These are phyloP conservation scores for Aphidius gifuensis DNA, from an alignment of 1,140 invertebrate species.

Conservation along the genomic window DNA sequence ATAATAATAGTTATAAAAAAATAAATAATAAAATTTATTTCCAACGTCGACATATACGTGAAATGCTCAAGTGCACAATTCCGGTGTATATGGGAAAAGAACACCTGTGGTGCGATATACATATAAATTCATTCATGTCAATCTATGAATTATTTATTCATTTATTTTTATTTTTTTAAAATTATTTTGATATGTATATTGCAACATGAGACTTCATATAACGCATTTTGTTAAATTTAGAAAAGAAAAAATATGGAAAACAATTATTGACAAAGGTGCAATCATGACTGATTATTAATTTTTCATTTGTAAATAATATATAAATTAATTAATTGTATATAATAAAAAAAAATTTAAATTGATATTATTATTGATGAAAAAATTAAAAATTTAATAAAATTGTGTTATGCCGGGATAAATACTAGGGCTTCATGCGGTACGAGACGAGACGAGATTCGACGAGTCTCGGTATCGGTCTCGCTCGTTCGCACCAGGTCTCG, in stretches of 20 bases:
- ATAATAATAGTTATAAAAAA: too few species aligned
- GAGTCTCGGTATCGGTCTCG: too few species aligned
- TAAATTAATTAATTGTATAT: slow-evolving; percentile 14
- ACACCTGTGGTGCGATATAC: slow-evolving; percentile 20
- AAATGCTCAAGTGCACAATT: slow-evolving; percentile 25
- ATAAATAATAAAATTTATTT: slow-evolving; percentile 1
- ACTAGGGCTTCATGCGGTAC: too few species aligned
- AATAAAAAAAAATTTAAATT: slow-evolving; percentile 10
- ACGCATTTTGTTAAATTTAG: too few species aligned
- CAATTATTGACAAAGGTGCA: slow-evolving; percentile 14
- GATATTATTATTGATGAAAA: slow-evolving; percentile 3
- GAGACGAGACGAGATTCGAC: too few species aligned
- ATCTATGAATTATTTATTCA: background rate
- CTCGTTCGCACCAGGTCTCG: too few species aligned
- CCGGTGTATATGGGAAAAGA: slow-evolving; percentile 23
- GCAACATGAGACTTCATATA: background rate
- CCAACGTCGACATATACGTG: slow-evolving; percentile 8
- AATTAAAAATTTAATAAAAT: slow-evolving; percentile 5
- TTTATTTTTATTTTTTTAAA: too few species aligned
- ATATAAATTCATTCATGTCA: too few species aligned
- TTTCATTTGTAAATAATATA: slow-evolving; percentile 13
- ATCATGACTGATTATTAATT: slow-evolving; percentile 24
- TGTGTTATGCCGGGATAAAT: too few species aligned
- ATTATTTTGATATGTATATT: background rate
- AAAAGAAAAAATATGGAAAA: too few species aligned